Conservation (phyloP, 53 echinoderm and acorn worm species). For the Astropecten irregularis region DNA sequence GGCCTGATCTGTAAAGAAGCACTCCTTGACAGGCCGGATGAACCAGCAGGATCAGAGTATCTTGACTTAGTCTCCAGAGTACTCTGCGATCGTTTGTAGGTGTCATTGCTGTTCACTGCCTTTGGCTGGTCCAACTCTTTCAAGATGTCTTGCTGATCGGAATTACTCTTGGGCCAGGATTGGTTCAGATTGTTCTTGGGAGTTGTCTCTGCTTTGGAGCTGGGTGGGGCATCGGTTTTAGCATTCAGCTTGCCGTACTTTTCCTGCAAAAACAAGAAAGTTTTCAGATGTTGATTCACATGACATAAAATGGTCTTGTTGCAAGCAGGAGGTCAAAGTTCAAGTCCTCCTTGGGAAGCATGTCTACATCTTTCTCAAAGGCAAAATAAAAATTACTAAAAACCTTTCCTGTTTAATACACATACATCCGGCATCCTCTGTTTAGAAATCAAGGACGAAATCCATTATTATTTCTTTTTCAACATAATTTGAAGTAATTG, state of each 20-base stretch:
- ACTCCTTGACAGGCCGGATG: not conserved
- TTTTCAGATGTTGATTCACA: no score
- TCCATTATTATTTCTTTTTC: no score
- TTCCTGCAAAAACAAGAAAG: not conserved
- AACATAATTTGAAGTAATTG: no score
- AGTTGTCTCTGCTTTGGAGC: constrained; percentile 7
- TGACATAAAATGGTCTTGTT: no score
- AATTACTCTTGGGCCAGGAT: constrained; percentile 15
- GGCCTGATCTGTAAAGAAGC: not conserved
- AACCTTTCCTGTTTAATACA: no score
- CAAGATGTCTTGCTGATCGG: not conserved
- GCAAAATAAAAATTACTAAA: no score
- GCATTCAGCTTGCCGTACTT: constrained; percentile 36
- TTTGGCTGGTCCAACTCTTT: constrained; percentile 33
- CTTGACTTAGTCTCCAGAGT: not conserved
- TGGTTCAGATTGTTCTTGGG: not conserved
- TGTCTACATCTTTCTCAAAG: no score
- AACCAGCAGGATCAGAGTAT: not conserved
- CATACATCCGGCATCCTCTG: no score
- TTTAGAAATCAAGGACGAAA: no score
- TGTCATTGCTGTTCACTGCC: not conserved
- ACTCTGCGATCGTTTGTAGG: constrained; percentile 33
- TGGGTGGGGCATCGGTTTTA: not conserved
- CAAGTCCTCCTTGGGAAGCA: no score
- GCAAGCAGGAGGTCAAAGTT: no score